These are phyloP conservation scores for Drosophila diplacantha DNA, from an alignment of 2,888 invertebrate species.

Conservation along the genomic window DNA sequence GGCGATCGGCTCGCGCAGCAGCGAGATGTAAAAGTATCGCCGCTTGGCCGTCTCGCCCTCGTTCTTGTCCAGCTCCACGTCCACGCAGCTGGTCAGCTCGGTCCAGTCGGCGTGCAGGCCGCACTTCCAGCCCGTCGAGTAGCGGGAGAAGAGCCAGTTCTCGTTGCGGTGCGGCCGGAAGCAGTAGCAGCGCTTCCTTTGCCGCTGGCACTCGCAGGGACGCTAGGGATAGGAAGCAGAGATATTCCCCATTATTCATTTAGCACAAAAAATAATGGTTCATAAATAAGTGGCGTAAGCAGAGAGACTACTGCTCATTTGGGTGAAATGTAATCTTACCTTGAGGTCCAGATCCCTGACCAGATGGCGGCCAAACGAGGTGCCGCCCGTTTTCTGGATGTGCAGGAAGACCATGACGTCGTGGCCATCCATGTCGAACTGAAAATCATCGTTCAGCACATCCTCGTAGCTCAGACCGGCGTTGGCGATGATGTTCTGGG, in stretches of 20 bases:
- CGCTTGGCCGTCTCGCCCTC: conserved; percentile 89
- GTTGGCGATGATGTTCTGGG: conserved; percentile 77
- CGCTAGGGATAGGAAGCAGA: conserved; percentile 79
- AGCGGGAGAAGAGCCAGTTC: conserved; percentile 98
- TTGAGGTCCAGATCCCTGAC: conserved; percentile 94
- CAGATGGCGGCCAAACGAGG: conserved; percentile 96
- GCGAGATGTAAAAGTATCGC: conserved; percentile 97
- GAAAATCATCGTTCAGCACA: conserved; percentile 90
- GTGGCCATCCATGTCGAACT: conserved; percentile 93
- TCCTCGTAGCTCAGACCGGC: conserved; percentile 88
- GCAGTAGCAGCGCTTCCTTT: conserved; percentile 93
- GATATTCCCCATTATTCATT: neutral
- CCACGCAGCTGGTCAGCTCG: conserved; percentile 94
- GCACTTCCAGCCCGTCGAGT: conserved; percentile 98
- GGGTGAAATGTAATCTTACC: conserved; percentile 73
- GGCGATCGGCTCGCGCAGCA: conserved; percentile 94
- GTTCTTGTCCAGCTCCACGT: conserved; percentile 92
- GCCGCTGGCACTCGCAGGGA: conserved; percentile 94
- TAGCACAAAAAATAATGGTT: neutral
- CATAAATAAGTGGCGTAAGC: neutral
- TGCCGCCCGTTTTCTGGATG: conserved; percentile 99
- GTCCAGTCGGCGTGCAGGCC: conserved; percentile 99
- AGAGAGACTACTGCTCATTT: neutral
- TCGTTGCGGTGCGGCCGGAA: conserved; percentile 94
- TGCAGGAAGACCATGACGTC: conserved; percentile 99